Evolutionary conservation across 2,888 invertebrate species (phyloP), one percentile per base, ranked within the genome.

Genomic region (Amorpha juglandis): DNA sequence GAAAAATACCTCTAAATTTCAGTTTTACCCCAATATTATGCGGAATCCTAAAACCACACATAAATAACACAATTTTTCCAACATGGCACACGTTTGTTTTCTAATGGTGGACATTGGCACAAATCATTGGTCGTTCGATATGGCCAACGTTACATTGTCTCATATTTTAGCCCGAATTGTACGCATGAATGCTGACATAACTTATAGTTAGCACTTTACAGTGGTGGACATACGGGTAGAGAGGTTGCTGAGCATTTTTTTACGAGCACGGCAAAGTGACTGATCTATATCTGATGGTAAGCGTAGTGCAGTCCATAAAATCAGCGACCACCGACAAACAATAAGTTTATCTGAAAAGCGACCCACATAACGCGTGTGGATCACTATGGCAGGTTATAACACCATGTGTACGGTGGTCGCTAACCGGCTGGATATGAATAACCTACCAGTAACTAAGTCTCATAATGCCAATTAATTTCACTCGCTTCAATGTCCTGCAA

Each of bases 101-200:
- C 6, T 52, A 55, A 33, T 64, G 9, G 45, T 19, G 7, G 47
- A 33, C 16, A 33, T 64, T 42, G 33, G 16, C 48, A n/a, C 55
- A 48, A 58, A 58, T 48, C 21, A 58, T 55, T 47, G 53, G 27
- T 35, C 47, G 14, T 14, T 48, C 47, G 53, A 64, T 58, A 48
- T 38, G 55, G 64, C 47, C 48, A 19, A 42, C 55, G 71, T 74
- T 76, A 79, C 79, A 81, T 80, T 82, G 80, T 81, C 79, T 80
- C 81, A 83, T 83, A 83, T 81, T 82, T 84, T 79, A 71, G 71
- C 69, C 78, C 69, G 78, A 79, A 84, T 84, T 81, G 81, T 75
- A 81, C 79, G 73, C 82, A 78, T 80, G 81, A 81, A 82, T 83
- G 80, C 76, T 77, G 79, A 74, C 77, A 70, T 72, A 81, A 84